Conservation (phyloP, 1,140 invertebrate species). For the Sycophila sp. region DNA sequence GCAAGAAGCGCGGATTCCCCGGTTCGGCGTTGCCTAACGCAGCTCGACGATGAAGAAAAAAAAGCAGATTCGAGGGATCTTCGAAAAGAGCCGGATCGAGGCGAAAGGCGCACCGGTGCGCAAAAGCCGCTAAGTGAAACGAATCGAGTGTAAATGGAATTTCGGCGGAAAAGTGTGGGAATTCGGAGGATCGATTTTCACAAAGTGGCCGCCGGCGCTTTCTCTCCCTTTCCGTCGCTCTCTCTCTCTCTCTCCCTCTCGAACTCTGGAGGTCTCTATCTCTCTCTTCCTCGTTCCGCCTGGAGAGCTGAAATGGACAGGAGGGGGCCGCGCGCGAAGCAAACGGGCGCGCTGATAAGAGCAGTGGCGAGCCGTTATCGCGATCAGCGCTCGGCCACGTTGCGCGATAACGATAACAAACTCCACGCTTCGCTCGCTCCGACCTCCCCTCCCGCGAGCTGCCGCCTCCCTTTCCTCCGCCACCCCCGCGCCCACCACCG, state of each 20-base stretch:
- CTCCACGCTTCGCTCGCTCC: conserved; percentile 46
- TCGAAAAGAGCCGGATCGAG: not conserved
- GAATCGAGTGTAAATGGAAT: conserved; percentile 10
- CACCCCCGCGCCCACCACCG: no score
- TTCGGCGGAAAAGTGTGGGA: conserved; percentile 18
- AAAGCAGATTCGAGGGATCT: not conserved
- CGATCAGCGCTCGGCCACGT: conserved; percentile 64
- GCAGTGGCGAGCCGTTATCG: conserved; percentile 61
- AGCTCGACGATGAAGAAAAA: no score
- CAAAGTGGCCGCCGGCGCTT: conserved; percentile 8
- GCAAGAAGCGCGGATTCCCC: not conserved
- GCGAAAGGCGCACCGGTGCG: not conserved
- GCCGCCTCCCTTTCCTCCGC: conserved; percentile 26
- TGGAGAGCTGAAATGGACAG: conserved; percentile 46
- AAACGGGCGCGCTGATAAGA: conserved; percentile 49
- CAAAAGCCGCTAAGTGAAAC: conserved; percentile 9
- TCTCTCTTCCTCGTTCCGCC: not conserved
- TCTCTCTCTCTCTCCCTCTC: not conserved
- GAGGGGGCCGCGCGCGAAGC: conserved; percentile 26
- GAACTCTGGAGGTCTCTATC: no score
- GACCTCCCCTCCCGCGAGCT: conserved; percentile 30
- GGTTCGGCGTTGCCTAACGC: not conserved
- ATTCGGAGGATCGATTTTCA: conserved; percentile 23
- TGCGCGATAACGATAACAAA: conserved; percentile 67
- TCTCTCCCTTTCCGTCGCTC: not conserved